These are phyloP conservation scores for Blastobasis adustella DNA, from an alignment of 2,888 invertebrate genomes.

Conservation along the genomic window DNA sequence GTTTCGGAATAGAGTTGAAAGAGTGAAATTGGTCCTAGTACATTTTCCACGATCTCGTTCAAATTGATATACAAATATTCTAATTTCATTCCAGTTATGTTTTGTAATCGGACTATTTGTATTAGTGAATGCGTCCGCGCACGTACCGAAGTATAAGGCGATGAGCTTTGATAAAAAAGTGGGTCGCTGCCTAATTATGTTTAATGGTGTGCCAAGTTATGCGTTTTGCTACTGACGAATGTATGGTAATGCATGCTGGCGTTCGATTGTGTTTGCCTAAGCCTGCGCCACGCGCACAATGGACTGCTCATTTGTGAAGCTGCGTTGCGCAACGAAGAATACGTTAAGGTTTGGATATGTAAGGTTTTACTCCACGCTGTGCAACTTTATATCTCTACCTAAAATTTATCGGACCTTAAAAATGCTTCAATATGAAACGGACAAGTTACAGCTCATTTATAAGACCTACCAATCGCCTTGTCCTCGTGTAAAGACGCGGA, in stretches of 20 bases:
- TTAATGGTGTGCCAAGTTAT: constrained; percentile 49
- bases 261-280: constrained; percentile 24
- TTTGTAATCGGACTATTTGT: too few species aligned
- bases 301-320: background rate
- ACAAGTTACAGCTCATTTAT: too few species aligned
- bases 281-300: constrained; percentile 16
- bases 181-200: constrained; percentile 60
- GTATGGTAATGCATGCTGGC: constrained; percentile 40
- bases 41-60: too few species aligned
- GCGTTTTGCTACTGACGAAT: constrained; percentile 48
- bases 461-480: too few species aligned
- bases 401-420: too few species aligned
- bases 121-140: background rate
- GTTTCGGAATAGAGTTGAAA: too few species aligned
- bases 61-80: too few species aligned
- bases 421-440: too few species aligned
- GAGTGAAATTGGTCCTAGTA: too few species aligned
- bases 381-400: too few species aligned
- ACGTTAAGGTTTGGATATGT: background rate
- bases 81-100: too few species aligned
- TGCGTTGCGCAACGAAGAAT: constrained; percentile 1
- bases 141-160: background rate
- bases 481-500: too few species aligned
- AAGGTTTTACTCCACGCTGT: constrained; percentile 11
- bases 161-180: constrained; percentile 53